Conservation (phyloP, 2,888 invertebrate species). For the Nephrotoma appendiculata region DNA sequence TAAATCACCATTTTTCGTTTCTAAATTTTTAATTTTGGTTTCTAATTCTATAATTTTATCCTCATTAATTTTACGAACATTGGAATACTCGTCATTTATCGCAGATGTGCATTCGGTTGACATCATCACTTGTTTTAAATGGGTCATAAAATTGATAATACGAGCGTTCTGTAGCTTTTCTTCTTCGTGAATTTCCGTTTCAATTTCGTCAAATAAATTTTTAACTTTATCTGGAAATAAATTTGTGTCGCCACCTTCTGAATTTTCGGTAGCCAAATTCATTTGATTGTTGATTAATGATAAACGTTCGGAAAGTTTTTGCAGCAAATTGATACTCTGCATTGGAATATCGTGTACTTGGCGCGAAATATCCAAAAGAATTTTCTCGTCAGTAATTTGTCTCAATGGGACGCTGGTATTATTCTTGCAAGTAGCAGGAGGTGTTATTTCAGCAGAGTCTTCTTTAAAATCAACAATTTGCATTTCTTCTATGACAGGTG, state of each 20-base stretch:
- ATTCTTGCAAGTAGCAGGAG: not conserved
- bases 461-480: constrained; percentile 5
- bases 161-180: not conserved
- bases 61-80: not conserved
- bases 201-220: not conserved
- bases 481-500: constrained; percentile 5
- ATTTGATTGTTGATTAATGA: not conserved
- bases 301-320: not conserved
- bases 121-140: not conserved
- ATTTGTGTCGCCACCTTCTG: not conserved
- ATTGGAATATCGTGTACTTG: not conserved
- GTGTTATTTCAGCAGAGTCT: not conserved
- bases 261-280: not conserved
- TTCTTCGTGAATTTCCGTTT: not conserved
- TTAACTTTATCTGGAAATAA: not conserved
- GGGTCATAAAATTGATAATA: not conserved
- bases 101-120: not conserved
- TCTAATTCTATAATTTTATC: not conserved
- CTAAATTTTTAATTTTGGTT: not conserved
- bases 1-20: too few relatives aligned
- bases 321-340: not conserved
- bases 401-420: not conserved
- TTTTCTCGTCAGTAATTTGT: not conserved
- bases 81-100: not conserved
- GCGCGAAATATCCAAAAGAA: not conserved